A percentile compares a stretch with the other conserved stretches of the same genome.
Conservation (phyloP, 2,113 vertebrate genomes). For the Gavia stellata region DNA sequence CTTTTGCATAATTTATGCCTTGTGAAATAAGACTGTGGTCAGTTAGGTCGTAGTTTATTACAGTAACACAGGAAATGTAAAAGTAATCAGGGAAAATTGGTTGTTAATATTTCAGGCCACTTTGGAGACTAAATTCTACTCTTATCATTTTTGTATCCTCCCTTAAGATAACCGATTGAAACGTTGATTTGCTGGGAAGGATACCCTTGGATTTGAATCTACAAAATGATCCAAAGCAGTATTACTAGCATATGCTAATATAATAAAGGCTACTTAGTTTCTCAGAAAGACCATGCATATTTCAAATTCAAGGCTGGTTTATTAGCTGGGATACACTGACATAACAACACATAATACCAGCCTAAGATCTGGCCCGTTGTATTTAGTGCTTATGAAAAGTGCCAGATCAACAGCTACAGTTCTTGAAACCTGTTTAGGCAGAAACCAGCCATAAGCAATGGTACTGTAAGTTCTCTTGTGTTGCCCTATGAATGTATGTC, state of each 20-base stretch:
- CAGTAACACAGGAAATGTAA: neutral
- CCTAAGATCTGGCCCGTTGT: neutral
- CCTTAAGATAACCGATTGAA: neutral
- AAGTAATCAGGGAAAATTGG: conserved; percentile 9
- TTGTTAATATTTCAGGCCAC: conserved; percentile 27
- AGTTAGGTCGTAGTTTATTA: conserved; percentile 37
- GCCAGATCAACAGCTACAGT: neutral
- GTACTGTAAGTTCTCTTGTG: neutral
- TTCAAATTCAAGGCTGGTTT: neutral
- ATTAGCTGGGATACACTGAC: neutral
- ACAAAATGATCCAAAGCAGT: neutral
- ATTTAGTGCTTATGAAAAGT: neutral
- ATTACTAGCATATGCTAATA: neutral
- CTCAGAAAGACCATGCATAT: neutral
- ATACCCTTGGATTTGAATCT: neutral
- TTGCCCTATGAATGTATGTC: neutral
- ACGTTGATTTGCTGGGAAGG: neutral
- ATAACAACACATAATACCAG: neutral
- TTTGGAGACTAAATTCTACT: conserved; percentile 21
- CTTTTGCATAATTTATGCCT: conserved; percentile 5
- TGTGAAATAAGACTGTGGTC: conserved; percentile 40
- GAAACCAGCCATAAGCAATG: neutral
- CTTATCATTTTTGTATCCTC: neutral
- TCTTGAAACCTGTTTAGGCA: neutral
- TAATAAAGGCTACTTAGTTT: neutral